Evolutionary conservation across 2,113 vertebrate species (phyloP), one percentile per base, ranked within the genome.

Genomic region (Pelobates fuscus): DNA sequence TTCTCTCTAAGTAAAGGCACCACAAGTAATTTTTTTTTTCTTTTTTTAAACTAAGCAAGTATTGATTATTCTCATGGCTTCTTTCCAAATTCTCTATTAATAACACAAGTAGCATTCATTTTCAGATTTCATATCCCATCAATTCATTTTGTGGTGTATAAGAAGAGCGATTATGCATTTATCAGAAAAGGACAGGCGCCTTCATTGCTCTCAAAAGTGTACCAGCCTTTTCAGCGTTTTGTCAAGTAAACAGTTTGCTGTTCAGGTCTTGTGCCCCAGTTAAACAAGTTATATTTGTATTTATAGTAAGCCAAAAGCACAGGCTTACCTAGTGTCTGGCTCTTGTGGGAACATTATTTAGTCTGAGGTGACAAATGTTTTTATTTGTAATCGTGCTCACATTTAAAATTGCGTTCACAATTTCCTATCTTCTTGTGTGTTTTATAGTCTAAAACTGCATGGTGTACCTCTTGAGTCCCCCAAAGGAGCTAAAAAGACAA

Each of bases 51-150:
- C 25, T 23, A 49, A 66, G 60, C 59, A 27, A 18, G 37, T 18
- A 76, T 76, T 67, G 54, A 76, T 67, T 59, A 30, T 59, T 24
- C 43, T 54, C 57, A 77, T 70, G 44, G 29, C 65, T 79, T 78
- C 79, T 78, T 80, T 58, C 78, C 79, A 79, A 80, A 84, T 82
- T 76, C 81, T 55, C 61, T 44, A 54, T 54, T 64, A 17, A 55
- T 77, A 0, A 0, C 72, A 78, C 4, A 21, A 57, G 24, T 73
- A 61, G 12, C 52, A 30, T 61, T 71, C 69, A 82, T 79, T 25
- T 78, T 65, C 17, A 43, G 65, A 79, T 70, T 49, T 44, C 77
- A 54, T 59, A 82, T 80, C 44, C 69, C 46, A 67, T 59, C 54
- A 26, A 21, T 70, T 68, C 20, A 71, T 77, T 80, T 75, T 21